Evolutionary conservation across 2,888 invertebrate genomes (phyloP), one percentile per base, ranked within the genome.

Genomic region (Synergus laeviventris): DNA sequence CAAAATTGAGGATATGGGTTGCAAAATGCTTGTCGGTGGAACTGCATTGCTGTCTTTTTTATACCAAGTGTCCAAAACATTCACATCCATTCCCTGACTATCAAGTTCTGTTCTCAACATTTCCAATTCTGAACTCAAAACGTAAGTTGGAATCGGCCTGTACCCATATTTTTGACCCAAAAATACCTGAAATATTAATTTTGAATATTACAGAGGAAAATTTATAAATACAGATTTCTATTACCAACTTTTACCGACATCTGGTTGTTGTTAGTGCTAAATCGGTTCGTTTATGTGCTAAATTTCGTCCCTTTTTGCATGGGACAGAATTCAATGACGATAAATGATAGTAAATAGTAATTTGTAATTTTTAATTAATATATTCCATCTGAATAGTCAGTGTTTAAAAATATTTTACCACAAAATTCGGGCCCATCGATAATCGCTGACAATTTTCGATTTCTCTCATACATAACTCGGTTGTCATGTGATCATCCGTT

Each of bases 401-500:
- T 76, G 21, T 56, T 59, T 62, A 39, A 5, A 5, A 5, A 42
- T 73, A 81, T 86, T 91, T 89, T 90, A 95, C 98, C 78, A 99
- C 98, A 91, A 99, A 99, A 91, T 99, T 99, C 0, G 99, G 98
- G 0, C 99, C 99, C 96, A 99, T 98, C 1, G 98, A 98, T 1
- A 99, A 92, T 3, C 99, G 93, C 90, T 99, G 99, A 88, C 99
- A 99, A 91, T 99, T 99, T 91, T 97, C 96, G 81, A 99, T 99
- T 92, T 99, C 99, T 81, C 97, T 94, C 97, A 99, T 98, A 89
- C 99, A 99, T 0, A 99, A 94, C 87, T 98, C 98, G 0, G 99
- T 99, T 24, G 99, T 99, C 98, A 98, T 98, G 92, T 99, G 99
- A 94, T 99, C 99, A 87, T 99, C 99, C 0, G 99, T 99, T 0